A percentile compares a stretch with the other conserved stretches of the same genome.
These are phyloP conservation scores for Rotaria sp. DNA, from an alignment of 2,888 invertebrate genomes.

Conservation along the genomic window DNA sequence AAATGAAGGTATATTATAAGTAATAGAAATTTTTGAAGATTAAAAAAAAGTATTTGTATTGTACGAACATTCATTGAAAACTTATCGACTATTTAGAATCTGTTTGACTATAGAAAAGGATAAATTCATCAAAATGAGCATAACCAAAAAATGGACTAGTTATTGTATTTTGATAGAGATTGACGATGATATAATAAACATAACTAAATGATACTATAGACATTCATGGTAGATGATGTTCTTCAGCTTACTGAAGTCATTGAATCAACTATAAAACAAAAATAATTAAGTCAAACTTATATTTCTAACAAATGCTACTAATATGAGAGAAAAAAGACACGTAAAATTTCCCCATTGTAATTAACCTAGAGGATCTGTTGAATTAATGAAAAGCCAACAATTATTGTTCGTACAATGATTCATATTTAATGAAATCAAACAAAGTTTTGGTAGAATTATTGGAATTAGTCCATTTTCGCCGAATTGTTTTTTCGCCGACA, in stretches of 20 bases:
- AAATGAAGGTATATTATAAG: slow-evolving; percentile 76
- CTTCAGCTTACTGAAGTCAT: slow-evolving; percentile 68
- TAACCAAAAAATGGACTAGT: slow-evolving; percentile 77
- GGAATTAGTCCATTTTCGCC: too few species aligned
- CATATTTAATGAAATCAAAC: slow-evolving; percentile 72
- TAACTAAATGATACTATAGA: slow-evolving; percentile 74
- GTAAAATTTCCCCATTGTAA: slow-evolving; percentile 66
- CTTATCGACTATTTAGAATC: slow-evolving; percentile 7
- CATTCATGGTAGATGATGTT: slow-evolving; percentile 67
- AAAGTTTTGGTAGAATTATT: slow-evolving; percentile 64
- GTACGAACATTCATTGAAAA: neutral
- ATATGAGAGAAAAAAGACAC: neutral
- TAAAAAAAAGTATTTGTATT: neutral
- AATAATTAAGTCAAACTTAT: too few species aligned
- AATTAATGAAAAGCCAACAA: slow-evolving; percentile 79
- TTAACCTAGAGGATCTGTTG: slow-evolving; percentile 73
- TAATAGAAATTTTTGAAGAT: slow-evolving; percentile 61
- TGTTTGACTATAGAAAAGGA: slow-evolving; percentile 61
- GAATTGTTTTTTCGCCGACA: too few species aligned
- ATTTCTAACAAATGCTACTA: neutral
- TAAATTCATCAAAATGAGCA: slow-evolving; percentile 85
- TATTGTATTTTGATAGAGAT: slow-evolving; percentile 60
- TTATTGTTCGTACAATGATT: slow-evolving; percentile 83
- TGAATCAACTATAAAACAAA: slow-evolving; percentile 54
- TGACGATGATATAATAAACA: slow-evolving; percentile 61